A percentile compares a stretch with the other conserved stretches of the same genome.
These are phyloP conservation scores for Venustaconcha ellipsiformis DNA, from an alignment of 1,140 invertebrate genomes.

Conservation along the genomic window DNA sequence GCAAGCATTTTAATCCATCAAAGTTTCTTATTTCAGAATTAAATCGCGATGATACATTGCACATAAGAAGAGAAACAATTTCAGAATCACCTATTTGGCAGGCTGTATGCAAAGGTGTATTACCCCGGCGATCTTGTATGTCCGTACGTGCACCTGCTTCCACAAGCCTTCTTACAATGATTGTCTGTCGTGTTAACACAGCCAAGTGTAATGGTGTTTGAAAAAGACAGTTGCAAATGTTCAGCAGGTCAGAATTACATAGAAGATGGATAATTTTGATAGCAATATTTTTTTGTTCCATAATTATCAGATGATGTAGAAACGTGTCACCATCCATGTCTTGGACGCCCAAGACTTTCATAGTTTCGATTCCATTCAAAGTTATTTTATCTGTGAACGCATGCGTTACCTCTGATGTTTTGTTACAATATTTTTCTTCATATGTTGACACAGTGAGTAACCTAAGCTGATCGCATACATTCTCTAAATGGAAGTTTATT, in stretches of 20 bases:
- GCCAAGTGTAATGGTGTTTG: conserved; percentile 14
- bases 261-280: conserved; percentile 34
- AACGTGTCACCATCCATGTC: conserved; percentile 32
- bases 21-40: not conserved
- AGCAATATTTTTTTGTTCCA: conserved; percentile 25
- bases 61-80: not conserved
- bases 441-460: no score
- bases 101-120: not conserved
- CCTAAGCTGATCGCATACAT: no score
- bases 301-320: conserved; percentile 48
- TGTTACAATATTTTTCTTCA: no score
- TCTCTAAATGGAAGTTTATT: no score
- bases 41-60: not conserved
- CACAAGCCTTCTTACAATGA: conserved; percentile 4
- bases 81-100: not conserved
- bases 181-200: conserved; percentile 3
- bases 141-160: conserved; percentile 1
- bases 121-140: not conserved
- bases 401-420: no score
- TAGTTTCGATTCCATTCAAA: no score
- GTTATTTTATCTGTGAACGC: no score
- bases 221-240: conserved; percentile 8
- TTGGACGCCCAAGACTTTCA: no score
- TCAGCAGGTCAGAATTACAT: conserved; percentile 19
- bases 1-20: conserved; percentile 4